A percentile compares a stretch with the other conserved stretches of the same genome.
Evolutionary conservation across 2,888 invertebrate genomes (phyloP).

Genomic region (Plusia festucae): DNA sequence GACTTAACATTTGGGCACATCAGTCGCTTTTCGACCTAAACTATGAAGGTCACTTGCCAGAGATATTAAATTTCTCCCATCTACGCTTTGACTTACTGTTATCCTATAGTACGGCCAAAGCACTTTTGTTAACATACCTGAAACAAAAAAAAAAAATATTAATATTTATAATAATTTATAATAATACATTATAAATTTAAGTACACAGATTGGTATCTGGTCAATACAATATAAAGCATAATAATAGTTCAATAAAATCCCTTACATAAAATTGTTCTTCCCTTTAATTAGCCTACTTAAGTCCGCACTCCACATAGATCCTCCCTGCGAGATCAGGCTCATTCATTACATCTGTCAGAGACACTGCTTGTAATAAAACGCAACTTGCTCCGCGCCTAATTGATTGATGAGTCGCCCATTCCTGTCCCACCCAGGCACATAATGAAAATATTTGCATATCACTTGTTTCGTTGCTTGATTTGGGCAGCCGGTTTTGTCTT

Average conservation of each 20-base stretch:
- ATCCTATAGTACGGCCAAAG: too few species aligned
- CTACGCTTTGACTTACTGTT: too few species aligned
- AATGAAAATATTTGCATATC: conserved; percentile 42
- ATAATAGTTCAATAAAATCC: not conserved
- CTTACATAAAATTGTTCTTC: not conserved
- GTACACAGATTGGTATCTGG: too few species aligned
- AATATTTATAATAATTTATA: too few species aligned
- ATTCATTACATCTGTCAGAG: conserved; percentile 60
- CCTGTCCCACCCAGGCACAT: conserved; percentile 19
- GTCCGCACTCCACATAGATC: conserved; percentile 2
- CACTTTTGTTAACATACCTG: conserved; percentile 32
- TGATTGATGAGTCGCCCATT: conserved; percentile 61
- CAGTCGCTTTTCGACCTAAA: too few species aligned
- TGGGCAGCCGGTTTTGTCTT: conserved; percentile 16
- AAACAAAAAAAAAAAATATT: conserved; percentile 19
- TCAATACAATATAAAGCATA: too few species aligned
- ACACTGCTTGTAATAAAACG: conserved; percentile 61
- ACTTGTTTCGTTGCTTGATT: conserved; percentile 40
- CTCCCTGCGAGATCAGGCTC: conserved; percentile 28
- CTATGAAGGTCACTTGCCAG: too few species aligned
- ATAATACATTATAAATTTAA: too few species aligned
- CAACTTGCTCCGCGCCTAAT: conserved; percentile 64
- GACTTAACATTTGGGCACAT: too few species aligned
- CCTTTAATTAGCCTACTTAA: conserved; percentile 2
- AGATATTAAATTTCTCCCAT: too few species aligned